Evolutionary conservation across 2,888 invertebrate species (phyloP).

Genomic region (Sphaerophoria rueppellii): DNA sequence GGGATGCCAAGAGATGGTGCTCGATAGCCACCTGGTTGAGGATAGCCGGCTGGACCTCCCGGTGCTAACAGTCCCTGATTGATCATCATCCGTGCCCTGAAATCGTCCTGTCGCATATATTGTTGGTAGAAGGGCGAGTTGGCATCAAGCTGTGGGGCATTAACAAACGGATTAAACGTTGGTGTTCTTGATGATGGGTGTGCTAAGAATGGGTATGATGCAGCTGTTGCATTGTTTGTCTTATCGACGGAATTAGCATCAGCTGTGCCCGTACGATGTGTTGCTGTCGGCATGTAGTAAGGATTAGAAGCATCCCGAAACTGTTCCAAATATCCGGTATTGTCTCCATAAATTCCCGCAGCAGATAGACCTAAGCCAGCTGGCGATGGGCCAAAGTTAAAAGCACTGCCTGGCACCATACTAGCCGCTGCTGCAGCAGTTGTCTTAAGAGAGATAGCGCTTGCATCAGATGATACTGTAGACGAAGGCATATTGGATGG

Average conservation of each 20-base stretch:
- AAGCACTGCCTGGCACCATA: conserved; percentile 91
- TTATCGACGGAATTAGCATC: conserved; percentile 79
- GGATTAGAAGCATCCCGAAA: conserved; percentile 86
- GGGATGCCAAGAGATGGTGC: conserved; percentile 85
- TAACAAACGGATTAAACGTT: conserved; percentile 85
- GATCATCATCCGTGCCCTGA: conserved; percentile 85
- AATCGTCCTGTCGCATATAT: conserved; percentile 86
- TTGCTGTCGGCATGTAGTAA: conserved; percentile 83
- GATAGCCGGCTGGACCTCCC: conserved; percentile 83
- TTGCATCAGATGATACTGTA: conserved; percentile 72
- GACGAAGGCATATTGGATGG: conserved; percentile 72
- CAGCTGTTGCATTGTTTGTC: conserved; percentile 83
- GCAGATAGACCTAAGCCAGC: conserved; percentile 82
- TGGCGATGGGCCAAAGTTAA: conserved; percentile 90
- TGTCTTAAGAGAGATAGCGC: conserved; percentile 86
- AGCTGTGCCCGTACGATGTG: conserved; percentile 79
- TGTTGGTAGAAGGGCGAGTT: conserved; percentile 88
- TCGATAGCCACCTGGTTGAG: conserved; percentile 85
- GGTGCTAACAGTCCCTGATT: conserved; percentile 80
- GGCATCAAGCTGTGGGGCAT: conserved; percentile 84
- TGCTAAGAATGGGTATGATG: conserved; percentile 85
- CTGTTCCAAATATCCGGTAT: conserved; percentile 87
- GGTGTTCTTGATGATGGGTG: conserved; percentile 82
- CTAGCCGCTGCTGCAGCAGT: conserved; percentile 82
- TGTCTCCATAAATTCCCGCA: conserved; percentile 85